Conservation (phyloP, 2,797 vertebrate genomes). For the Coregonus suidteri region DNA sequence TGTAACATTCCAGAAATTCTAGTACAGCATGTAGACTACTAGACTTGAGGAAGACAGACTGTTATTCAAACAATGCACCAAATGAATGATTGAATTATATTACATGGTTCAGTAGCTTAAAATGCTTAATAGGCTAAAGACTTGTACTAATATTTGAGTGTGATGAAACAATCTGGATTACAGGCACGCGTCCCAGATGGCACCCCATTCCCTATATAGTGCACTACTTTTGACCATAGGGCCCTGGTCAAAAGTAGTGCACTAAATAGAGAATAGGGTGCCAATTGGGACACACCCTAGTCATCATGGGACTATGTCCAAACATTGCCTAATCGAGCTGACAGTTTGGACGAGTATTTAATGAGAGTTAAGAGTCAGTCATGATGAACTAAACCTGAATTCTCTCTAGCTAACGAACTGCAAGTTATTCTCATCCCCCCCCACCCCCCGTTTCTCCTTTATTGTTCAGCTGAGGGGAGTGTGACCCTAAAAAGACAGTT, state of each 20-base stretch:
- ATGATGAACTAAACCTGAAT: neutral
- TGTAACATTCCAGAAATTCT: too few species aligned
- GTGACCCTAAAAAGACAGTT: neutral
- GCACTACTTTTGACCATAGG: too few species aligned
- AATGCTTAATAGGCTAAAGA: too few species aligned
- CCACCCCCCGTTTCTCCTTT: neutral
- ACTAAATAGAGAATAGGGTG: too few species aligned
- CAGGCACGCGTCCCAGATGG: accelerated
- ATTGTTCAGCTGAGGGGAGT: neutral
- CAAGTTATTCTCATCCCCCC: neutral
- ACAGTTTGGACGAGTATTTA: neutral
- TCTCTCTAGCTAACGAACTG: neutral
- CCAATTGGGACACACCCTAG: too few species aligned
- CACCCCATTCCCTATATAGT: too few species aligned
- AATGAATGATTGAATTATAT: neutral
- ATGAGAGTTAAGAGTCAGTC: neutral
- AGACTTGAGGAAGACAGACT: neutral
- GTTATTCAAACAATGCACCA: neutral
- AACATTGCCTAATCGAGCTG: neutral
- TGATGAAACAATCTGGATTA: too few species aligned
- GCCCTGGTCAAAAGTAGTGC: too few species aligned
- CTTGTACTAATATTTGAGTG: too few species aligned
- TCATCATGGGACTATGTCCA: neutral
- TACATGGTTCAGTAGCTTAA: neutral
- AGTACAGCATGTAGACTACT: neutral